A percentile compares a stretch with the other conserved stretches of the same genome.
phyloP scores from a whole-genome alignment of 2,888 invertebrate species.

The Pemphredon lugubris region DNA sequence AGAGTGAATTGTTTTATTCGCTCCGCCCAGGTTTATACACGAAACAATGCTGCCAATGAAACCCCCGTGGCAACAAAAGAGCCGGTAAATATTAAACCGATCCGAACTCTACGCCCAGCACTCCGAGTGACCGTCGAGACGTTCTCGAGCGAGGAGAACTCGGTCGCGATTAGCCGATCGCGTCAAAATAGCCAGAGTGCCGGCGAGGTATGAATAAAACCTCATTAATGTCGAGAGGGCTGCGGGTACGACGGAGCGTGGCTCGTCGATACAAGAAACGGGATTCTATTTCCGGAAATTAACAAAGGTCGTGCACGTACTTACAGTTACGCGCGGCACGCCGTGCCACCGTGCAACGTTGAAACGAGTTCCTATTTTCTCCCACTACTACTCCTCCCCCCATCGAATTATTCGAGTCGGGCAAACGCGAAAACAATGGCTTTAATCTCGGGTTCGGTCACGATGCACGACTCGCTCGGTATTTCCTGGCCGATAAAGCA shows the following conservation, averaged over 20 bases:
- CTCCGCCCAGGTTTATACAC: conserved; percentile 3
- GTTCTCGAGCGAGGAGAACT: too few relatives aligned
- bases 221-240: background rate
- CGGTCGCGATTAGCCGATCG: too few relatives aligned
- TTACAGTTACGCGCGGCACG: too few relatives aligned
- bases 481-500: conserved; percentile 64
- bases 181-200: too few relatives aligned
- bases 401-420: conserved; percentile 51
- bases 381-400: conserved; percentile 29
- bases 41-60: conserved; percentile 2
- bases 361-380: conserved; percentile 53
- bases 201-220: conserved; percentile 20
- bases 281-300: conserved; percentile 54
- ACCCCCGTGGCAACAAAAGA: conserved; percentile 3
- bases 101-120: background rate
- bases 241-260: background rate
- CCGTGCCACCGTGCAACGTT: conserved; percentile 16
- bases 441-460: conserved; percentile 65
- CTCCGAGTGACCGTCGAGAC: too few relatives aligned
- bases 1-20: conserved; percentile 9
- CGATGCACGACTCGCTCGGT: conserved; percentile 60
- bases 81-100: conserved; percentile 1
- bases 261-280: conserved; percentile 24
- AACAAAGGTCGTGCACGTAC: conserved; percentile 42
- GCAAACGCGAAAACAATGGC: conserved; percentile 65